Evolutionary conservation across 2,888 invertebrate genomes (phyloP).

Genomic region (Epinotia demarniana): DNA sequence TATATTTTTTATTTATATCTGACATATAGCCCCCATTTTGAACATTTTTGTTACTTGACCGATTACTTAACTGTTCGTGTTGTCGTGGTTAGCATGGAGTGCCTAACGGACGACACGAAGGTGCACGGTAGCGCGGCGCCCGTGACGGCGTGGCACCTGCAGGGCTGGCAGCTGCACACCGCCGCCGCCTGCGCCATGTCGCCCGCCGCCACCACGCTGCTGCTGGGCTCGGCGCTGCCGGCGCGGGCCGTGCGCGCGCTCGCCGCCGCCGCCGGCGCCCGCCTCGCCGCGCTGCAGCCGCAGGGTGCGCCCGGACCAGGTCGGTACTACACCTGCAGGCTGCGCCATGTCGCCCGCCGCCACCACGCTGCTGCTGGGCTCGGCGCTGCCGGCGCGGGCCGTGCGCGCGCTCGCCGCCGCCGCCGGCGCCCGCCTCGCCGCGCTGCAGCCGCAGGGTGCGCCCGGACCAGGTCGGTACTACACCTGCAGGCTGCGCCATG

Average conservation of each 20-base stretch:
- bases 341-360: constrained; percentile 81
- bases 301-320: background rate
- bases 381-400: constrained; percentile 87
- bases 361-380: constrained; percentile 90
- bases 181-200: constrained; percentile 93
- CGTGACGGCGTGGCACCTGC: constrained; percentile 65
- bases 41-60: too few species aligned
- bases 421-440: constrained; percentile 4
- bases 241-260: constrained; percentile 86
- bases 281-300: background rate
- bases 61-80: background rate
- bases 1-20: too few species aligned
- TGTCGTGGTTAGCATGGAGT: constrained; percentile 72
- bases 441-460: background rate
- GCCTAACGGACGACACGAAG: constrained; percentile 89
- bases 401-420: constrained; percentile 84
- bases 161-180: constrained; percentile 89
- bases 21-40: too few species aligned
- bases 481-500: constrained; percentile 56
- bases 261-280: constrained; percentile 57
- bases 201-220: constrained; percentile 88
- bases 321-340: constrained; percentile 78
- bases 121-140: constrained; percentile 58
- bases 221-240: constrained; percentile 91
- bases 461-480: constrained; percentile 55